phyloP scores from a whole-genome alignment of 2,797 vertebrate species.

The Miichthys miiuy region DNA sequence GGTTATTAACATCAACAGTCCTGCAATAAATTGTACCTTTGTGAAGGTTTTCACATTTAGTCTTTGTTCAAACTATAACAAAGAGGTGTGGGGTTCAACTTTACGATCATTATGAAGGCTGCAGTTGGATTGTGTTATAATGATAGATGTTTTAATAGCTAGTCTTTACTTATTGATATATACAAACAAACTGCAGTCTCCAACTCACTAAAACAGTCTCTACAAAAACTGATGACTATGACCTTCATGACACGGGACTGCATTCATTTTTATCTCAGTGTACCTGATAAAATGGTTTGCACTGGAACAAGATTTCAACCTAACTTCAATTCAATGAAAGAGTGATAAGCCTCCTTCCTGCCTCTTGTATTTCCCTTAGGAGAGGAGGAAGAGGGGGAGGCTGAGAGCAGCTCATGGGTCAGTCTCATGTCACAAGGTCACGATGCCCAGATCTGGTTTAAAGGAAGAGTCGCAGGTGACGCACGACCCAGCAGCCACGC shows the following conservation, averaged over 20 bases:
- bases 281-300: neutral
- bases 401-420: slow-evolving; percentile 33
- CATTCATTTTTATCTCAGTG: too few relatives aligned
- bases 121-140: neutral
- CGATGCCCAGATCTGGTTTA: slow-evolving; percentile 36
- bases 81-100: neutral
- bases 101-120: neutral
- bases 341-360: neutral
- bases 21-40: neutral
- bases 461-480: slow-evolving; percentile 25
- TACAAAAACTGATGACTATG: neutral
- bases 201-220: neutral
- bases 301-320: neutral
- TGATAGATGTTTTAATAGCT: neutral
- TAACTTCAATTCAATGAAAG: slow-evolving; percentile 9
- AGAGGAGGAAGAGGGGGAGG: slow-evolving; percentile 8
- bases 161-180: neutral
- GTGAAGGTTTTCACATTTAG: neutral
- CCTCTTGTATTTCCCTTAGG: neutral
- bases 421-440: slow-evolving; percentile 47
- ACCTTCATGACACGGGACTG: neutral
- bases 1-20: neutral
- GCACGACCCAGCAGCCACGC: slow-evolving; percentile 19
- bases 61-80: neutral
- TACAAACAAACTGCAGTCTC: neutral